phyloP scores from a whole-genome alignment of 2,888 invertebrate species.

The Scaptomyza parva region DNA sequence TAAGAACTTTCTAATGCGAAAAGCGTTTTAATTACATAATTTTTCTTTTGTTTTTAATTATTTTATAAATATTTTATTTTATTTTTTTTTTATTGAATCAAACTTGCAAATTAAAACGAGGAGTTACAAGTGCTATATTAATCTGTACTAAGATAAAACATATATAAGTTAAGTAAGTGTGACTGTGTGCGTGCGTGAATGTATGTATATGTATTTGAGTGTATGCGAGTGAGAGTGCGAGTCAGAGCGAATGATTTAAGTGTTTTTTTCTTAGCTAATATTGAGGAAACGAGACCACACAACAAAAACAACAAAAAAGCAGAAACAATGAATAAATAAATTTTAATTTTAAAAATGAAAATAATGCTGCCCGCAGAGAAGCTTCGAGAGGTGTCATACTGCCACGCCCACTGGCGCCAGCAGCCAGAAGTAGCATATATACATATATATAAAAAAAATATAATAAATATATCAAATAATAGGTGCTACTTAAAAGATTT shows the following conservation, averaged over 20 bases:
- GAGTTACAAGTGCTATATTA: slow-evolving; percentile 72
- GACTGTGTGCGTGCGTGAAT: slow-evolving; percentile 14
- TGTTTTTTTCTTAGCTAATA: slow-evolving; percentile 39
- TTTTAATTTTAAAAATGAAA: slow-evolving; percentile 32
- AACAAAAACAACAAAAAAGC: neutral
- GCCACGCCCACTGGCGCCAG: slow-evolving; percentile 63
- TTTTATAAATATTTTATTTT: slow-evolving; percentile 32
- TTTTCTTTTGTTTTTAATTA: slow-evolving; percentile 44
- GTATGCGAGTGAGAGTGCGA: neutral
- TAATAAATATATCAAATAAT: slow-evolving; percentile 26
- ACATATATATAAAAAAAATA: slow-evolving; percentile 10
- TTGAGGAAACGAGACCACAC: slow-evolving; percentile 18
- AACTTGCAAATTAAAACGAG: slow-evolving; percentile 42
- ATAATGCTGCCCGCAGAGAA: slow-evolving; percentile 55
- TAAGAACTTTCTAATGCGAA: slow-evolving; percentile 70
- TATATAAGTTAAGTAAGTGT: slow-evolving; percentile 47
- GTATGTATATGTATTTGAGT: slow-evolving; percentile 8
- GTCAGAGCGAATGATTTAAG: slow-evolving; percentile 31
- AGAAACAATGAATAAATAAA: slow-evolving; percentile 12
- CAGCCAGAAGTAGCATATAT: slow-evolving; percentile 37
- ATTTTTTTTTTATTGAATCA: slow-evolving; percentile 27
- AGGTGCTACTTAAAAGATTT: slow-evolving; percentile 60
- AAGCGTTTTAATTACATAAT: slow-evolving; percentile 29
- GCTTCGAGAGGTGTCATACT: slow-evolving; percentile 52
- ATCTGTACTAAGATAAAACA: slow-evolving; percentile 63